Percentiles rank a stretch among this genome's conserved stretches.
Conservation (phyloP, 1,140 invertebrate species). For the Diploscapter pachys region DNA sequence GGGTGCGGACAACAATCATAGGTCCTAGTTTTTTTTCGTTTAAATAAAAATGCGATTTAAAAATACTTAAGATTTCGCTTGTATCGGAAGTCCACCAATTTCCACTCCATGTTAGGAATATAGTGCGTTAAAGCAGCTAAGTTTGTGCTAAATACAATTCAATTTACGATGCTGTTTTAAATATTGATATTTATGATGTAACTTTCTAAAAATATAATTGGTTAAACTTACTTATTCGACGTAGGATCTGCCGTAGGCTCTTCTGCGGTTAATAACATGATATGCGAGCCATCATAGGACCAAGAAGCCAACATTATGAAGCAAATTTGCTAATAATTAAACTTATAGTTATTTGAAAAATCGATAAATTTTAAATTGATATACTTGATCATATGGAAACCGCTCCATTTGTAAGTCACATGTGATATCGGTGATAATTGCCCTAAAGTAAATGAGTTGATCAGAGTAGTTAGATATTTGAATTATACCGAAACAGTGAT, state of each 20-base stretch:
- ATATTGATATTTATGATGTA: too few species aligned
- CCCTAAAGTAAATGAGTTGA: neutral
- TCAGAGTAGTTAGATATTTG: too few species aligned
- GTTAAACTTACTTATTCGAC: slow-evolving; percentile 26
- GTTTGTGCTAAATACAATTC: slow-evolving; percentile 25
- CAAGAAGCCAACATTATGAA: slow-evolving; percentile 55
- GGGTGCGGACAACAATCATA: slow-evolving; percentile 53
- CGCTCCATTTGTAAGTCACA: slow-evolving; percentile 51
- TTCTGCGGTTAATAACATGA: slow-evolving; percentile 44
- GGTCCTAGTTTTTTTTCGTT: slow-evolving; percentile 21
- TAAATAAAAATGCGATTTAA: neutral
- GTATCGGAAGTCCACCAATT: slow-evolving; percentile 49
- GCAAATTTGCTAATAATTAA: slow-evolving; percentile 46
- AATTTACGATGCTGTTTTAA: neutral
- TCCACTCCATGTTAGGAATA: slow-evolving; percentile 58
- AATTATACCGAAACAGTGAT: slow-evolving; percentile 33
- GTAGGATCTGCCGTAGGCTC: slow-evolving; percentile 31
- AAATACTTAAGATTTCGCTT: slow-evolving; percentile 49
- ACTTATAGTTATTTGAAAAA: neutral
- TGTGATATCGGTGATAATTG: slow-evolving; percentile 57
- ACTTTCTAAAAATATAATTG: too few species aligned
- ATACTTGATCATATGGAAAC: slow-evolving; percentile 52
- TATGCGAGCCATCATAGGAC: slow-evolving; percentile 52
- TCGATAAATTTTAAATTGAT: slow-evolving; percentile 7
- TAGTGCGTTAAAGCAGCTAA: slow-evolving; percentile 48